Evolutionary conservation across 2,113 vertebrate species (phyloP).

Genomic region (Lagopus muta): DNA sequence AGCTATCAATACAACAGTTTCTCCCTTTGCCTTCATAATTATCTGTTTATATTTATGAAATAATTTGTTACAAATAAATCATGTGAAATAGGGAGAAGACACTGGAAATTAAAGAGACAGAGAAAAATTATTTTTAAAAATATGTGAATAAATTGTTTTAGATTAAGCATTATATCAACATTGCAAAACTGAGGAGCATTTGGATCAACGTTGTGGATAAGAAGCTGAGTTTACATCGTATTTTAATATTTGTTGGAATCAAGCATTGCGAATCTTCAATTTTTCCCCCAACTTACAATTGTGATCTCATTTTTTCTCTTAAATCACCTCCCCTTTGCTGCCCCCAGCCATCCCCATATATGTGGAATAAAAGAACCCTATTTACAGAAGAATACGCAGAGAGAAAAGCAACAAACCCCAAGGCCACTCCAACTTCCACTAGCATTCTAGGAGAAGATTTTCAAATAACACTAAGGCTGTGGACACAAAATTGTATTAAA

Average conservation of each 20-base stretch:
- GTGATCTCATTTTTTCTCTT: accelerated
- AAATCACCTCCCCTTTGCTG: neutral
- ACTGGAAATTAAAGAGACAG: neutral
- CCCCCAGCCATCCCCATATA: neutral
- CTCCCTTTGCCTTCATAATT: neutral
- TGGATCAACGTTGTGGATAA: neutral
- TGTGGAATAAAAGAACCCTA: neutral
- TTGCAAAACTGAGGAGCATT: neutral
- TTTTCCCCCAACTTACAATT: neutral
- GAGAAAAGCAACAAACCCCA: neutral
- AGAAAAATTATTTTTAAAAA: neutral
- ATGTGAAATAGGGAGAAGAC: neutral
- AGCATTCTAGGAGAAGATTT: neutral
- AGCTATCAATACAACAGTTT: neutral
- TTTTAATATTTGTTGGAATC: neutral
- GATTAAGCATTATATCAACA: neutral
- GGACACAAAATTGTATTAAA: neutral
- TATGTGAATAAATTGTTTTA: neutral
- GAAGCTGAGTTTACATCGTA: neutral
- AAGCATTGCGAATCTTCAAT: neutral
- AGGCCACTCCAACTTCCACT: neutral
- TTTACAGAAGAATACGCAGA: neutral
- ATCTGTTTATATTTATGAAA: neutral
- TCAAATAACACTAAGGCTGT: neutral
- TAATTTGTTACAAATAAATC: neutral